Evolutionary conservation across 2,113 vertebrate species (phyloP).

Genomic region (Gnathonemus echidnorhynchus): DNA sequence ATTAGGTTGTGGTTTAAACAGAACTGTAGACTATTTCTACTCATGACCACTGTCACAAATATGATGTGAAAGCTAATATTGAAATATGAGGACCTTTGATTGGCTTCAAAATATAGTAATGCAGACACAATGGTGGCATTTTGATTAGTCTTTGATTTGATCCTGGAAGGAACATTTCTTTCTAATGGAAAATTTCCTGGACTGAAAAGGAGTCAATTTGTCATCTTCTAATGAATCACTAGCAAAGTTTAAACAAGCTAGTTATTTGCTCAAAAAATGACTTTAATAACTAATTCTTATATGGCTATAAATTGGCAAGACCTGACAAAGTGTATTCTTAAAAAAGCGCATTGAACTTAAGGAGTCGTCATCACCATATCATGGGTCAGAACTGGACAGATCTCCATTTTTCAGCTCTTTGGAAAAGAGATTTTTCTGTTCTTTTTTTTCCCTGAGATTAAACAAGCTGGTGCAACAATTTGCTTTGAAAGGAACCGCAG

Average conservation of each 20-base stretch:
- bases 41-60: not conserved
- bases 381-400: not conserved
- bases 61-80: not conserved
- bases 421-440: not conserved
- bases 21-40: not conserved
- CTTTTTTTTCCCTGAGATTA: conserved; percentile 12
- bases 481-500: conserved; percentile 19
- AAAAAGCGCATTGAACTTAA: not conserved
- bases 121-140: not conserved
- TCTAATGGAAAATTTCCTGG: not conserved
- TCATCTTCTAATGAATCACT: not conserved
- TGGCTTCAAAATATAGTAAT: not conserved
- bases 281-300: not conserved
- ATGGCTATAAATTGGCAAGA: not conserved
- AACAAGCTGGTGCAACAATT: not conserved
- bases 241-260: not conserved
- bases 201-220: not conserved
- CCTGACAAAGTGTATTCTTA: not conserved
- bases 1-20: not conserved
- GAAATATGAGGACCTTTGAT: not conserved
- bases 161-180: not conserved
- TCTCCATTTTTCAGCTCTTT: conserved; percentile 3
- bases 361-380: not conserved
- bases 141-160: not conserved
- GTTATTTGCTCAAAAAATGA: not conserved